A percentile compares a stretch with the other conserved stretches of the same genome.
These are phyloP conservation scores for Anoncus sp. DNA, from an alignment of 2,888 invertebrate genomes.

Conservation along the genomic window DNA sequence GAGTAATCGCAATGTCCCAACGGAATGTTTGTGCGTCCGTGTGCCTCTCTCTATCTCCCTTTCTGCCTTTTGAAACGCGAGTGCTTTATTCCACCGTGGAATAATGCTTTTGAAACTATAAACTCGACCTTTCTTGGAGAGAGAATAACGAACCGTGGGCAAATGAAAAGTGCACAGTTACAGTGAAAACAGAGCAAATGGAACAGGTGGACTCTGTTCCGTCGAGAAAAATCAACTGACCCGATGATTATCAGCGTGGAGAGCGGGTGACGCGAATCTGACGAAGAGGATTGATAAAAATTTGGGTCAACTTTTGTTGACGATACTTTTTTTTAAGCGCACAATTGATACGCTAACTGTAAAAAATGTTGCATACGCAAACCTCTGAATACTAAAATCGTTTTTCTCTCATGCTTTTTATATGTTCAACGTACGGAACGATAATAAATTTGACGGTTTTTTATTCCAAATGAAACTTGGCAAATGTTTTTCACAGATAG, in stretches of 20 bases:
- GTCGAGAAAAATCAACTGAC: background rate
- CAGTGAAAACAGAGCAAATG: background rate
- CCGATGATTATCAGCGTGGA: background rate
- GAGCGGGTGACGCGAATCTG: too few relatives aligned
- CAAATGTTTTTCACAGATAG: too few relatives aligned
- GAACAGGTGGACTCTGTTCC: background rate
- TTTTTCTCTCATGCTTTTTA: too few relatives aligned
- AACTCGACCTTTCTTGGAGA: constrained; percentile 11
- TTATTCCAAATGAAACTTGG: too few relatives aligned
- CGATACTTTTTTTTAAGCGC: too few relatives aligned
- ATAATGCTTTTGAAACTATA: constrained; percentile 26
- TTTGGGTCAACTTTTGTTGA: too few relatives aligned
- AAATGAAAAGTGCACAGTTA: background rate
- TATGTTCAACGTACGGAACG: too few relatives aligned
- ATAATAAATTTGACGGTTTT: too few relatives aligned
- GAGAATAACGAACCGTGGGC: background rate
- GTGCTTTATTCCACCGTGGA: constrained; percentile 5
- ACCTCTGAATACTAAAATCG: too few relatives aligned
- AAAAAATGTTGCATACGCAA: too few relatives aligned
- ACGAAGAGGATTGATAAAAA: too few relatives aligned
- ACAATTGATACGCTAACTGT: too few relatives aligned
- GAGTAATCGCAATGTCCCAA: constrained; percentile 13
- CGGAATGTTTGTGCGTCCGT: background rate
- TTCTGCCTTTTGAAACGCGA: constrained; percentile 13
- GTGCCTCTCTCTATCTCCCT: constrained; percentile 7